These are phyloP conservation scores for Morpho achilles DNA, from an alignment of 2,888 invertebrate genomes.

Conservation along the genomic window DNA sequence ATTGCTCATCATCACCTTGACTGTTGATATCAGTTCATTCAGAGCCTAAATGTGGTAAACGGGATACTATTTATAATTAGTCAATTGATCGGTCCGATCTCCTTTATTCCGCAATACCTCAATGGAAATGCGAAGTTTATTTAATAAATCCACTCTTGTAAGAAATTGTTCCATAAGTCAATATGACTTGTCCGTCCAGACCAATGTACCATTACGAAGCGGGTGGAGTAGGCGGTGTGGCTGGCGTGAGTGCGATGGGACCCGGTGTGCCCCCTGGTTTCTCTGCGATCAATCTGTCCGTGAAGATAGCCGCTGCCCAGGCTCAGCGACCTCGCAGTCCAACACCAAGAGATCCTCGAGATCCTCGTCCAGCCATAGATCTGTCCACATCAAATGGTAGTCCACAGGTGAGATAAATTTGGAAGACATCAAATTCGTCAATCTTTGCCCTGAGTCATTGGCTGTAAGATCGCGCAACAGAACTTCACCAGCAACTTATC, in stretches of 20 bases:
- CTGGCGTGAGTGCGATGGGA: conserved; percentile 82
- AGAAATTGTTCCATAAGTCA: conserved; percentile 5
- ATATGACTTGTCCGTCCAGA: conserved; percentile 66
- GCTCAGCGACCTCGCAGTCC: conserved; percentile 86
- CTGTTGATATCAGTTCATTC: neutral
- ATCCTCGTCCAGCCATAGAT: conserved; percentile 91
- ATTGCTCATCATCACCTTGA: neutral
- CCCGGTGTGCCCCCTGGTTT: conserved; percentile 86
- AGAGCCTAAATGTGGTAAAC: conserved; percentile 66
- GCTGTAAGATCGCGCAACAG: neutral
- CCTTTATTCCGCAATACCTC: neutral
- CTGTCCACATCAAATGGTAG: conserved; percentile 93
- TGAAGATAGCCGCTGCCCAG: conserved; percentile 89
- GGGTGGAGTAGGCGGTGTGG: conserved; percentile 76
- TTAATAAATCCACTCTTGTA: neutral
- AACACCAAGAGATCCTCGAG: conserved; percentile 86
- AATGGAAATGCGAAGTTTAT: neutral
- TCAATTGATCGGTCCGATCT: neutral
- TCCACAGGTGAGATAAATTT: conserved; percentile 83
- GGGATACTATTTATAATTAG: conserved; percentile 36
- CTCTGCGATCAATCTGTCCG: conserved; percentile 90
- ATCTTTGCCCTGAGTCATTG: conserved; percentile 6
- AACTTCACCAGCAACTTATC: neutral
- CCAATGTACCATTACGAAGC: conserved; percentile 91
- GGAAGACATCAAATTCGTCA: conserved; percentile 4